phyloP scores from a whole-genome alignment of 1,140 invertebrate genomes.

The Ceratosolen fusciceps region DNA sequence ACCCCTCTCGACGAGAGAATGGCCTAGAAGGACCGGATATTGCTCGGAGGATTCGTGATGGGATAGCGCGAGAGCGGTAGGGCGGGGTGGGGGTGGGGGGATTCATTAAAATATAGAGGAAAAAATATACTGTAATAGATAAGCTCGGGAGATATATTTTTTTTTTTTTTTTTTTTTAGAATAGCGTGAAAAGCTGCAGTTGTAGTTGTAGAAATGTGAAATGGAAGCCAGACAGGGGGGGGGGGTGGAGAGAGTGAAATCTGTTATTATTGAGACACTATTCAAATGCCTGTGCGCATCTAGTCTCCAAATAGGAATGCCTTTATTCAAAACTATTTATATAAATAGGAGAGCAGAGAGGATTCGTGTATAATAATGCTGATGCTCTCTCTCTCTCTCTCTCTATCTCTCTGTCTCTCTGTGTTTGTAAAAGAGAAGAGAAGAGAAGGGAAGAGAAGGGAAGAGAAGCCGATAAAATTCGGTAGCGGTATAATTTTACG shows the following conservation, averaged over 20 bases:
- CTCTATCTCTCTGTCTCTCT: too few relatives aligned
- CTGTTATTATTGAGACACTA: not conserved
- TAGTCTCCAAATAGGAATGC: not conserved
- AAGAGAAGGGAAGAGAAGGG: too few relatives aligned
- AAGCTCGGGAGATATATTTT: not conserved
- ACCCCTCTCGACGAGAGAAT: not conserved
- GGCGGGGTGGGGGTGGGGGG: not conserved
- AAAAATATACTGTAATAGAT: constrained; percentile 4
- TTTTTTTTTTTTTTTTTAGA: too few relatives aligned
- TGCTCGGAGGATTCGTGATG: not conserved
- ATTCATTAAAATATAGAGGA: not conserved
- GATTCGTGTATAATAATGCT: too few relatives aligned
- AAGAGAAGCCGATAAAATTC: too few relatives aligned
- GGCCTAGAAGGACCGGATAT: not conserved
- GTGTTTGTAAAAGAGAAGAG: too few relatives aligned
- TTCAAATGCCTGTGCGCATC: not conserved
- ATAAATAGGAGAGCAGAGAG: too few relatives aligned
- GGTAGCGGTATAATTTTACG: too few relatives aligned
- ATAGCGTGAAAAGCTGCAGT: constrained; percentile 2
- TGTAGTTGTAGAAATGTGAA: not conserved
- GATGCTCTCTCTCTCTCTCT: too few relatives aligned
- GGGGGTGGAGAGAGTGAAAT: not conserved
- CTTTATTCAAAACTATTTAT: not conserved
- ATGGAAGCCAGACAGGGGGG: not conserved
- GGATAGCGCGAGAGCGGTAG: not conserved